These are phyloP conservation scores for Parapristionchus giblindavisi DNA, from an alignment of 2,888 invertebrate species.

Conservation along the genomic window DNA sequence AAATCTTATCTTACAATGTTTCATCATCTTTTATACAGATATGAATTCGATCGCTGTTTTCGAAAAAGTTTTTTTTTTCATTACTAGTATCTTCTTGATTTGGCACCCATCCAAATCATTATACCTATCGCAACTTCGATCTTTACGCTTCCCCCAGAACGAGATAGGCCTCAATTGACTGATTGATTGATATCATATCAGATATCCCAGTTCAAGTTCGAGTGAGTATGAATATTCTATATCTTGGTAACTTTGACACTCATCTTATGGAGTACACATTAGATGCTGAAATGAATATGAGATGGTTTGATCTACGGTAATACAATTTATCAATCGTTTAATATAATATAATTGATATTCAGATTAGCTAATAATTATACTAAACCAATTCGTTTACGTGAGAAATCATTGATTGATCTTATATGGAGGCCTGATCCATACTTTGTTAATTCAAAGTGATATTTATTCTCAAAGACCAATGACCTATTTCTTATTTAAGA, in stretches of 20 bases:
- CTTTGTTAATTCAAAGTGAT: constrained; percentile 66
- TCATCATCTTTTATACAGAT: too few relatives aligned
- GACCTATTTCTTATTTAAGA: constrained; percentile 1
- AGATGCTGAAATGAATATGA: constrained; percentile 62
- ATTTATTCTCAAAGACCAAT: neutral
- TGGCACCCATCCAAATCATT: neutral
- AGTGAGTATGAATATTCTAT: constrained; percentile 59
- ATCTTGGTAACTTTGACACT: constrained; percentile 66
- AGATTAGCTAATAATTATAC: constrained; percentile 65
- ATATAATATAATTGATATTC: neutral
- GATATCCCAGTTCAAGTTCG: constrained; percentile 66
- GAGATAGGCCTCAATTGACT: too few relatives aligned
- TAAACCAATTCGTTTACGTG: constrained; percentile 63
- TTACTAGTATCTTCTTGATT: neutral
- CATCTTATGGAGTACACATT: constrained; percentile 65
- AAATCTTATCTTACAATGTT: too few relatives aligned
- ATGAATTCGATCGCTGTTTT: too few relatives aligned
- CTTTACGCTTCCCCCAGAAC: too few relatives aligned
- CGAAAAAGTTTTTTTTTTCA: neutral
- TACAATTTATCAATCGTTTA: neutral
- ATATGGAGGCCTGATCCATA: constrained; percentile 68
- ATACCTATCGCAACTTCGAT: too few relatives aligned
- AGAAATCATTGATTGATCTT: constrained; percentile 61
- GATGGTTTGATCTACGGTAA: constrained; percentile 60
- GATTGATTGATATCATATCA: too few relatives aligned